Evolutionary conservation across 2,888 invertebrate genomes (phyloP).

Genomic region (Eilema sororculum): DNA sequence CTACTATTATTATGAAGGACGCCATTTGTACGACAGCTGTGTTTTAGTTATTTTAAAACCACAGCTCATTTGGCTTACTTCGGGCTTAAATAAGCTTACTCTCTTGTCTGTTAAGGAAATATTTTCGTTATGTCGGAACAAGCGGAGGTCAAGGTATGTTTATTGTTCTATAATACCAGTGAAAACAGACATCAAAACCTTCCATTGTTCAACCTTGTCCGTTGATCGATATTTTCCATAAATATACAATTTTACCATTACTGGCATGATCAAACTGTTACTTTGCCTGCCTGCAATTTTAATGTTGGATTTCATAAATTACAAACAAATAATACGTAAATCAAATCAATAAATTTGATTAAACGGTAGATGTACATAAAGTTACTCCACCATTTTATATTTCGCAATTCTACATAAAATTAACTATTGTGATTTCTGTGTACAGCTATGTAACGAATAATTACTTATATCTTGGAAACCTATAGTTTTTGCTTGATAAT

Average conservation of each 20-base stretch:
- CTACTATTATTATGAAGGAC: constrained; percentile 32
- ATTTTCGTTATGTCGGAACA: constrained; percentile 70
- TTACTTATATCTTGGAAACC: background rate
- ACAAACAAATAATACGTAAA: background rate
- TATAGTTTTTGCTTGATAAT: background rate
- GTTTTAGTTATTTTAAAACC: constrained; percentile 27
- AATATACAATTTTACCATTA: background rate
- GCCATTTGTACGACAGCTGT: constrained; percentile 55
- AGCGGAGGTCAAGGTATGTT: constrained; percentile 72
- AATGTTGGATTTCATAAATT: background rate
- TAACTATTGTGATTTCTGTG: constrained; percentile 13
- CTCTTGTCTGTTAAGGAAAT: constrained; percentile 30
- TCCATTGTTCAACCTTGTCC: constrained; percentile 77
- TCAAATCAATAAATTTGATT: background rate
- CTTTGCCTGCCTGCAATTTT: background rate
- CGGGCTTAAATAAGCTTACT: constrained; percentile 26
- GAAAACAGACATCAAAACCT: constrained; percentile 40
- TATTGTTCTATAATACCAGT: constrained; percentile 19
- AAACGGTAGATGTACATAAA: constrained; percentile 27
- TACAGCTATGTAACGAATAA: background rate
- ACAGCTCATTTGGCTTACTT: constrained; percentile 19
- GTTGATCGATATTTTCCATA: constrained; percentile 59
- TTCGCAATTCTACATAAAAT: constrained; percentile 53
- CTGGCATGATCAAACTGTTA: background rate
- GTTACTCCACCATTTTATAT: constrained; percentile 57